Percentiles rank a stretch among this genome's conserved stretches.
Evolutionary conservation across 2,888 invertebrate species (phyloP).

Genomic region (Seira sanloemensis): DNA sequence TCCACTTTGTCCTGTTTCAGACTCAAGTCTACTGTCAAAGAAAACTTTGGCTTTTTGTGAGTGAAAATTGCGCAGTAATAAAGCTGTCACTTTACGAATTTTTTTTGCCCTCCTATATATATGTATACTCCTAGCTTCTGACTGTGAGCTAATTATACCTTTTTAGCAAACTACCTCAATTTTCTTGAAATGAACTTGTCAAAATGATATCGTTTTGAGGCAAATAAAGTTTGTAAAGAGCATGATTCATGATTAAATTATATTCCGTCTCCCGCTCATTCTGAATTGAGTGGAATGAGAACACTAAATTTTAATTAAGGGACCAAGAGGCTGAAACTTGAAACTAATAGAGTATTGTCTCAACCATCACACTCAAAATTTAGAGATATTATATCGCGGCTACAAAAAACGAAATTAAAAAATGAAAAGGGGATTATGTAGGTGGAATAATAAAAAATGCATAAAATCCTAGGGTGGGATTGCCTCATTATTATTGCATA

Average conservation of each 20-base stretch:
- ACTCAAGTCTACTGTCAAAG: slow-evolving; percentile 11
- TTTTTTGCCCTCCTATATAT: too few species aligned
- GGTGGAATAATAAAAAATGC: too few species aligned
- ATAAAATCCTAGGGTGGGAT: too few species aligned
- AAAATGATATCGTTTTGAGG: neutral
- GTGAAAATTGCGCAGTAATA: slow-evolving; percentile 32
- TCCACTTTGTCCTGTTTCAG: neutral
- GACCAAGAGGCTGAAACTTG: too few species aligned
- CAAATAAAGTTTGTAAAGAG: too few species aligned
- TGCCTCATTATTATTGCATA: neutral
- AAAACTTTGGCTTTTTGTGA: neutral
- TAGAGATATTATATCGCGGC: too few species aligned
- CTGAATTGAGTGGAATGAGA: neutral
- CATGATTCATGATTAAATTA: too few species aligned
- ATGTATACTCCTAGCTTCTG: neutral
- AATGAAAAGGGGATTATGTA: too few species aligned
- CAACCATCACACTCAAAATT: too few species aligned
- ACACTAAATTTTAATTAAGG: neutral
- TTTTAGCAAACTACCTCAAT: neutral
- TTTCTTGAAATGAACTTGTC: slow-evolving; percentile 32
- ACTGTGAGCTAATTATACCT: neutral
- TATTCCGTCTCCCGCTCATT: neutral
- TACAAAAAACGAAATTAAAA: too few species aligned
- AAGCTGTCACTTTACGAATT: slow-evolving; percentile 41
- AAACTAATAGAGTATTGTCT: too few species aligned